Evolutionary conservation across 2,888 invertebrate genomes (phyloP), one percentile per base, ranked within the genome.

Genomic region (Villa cingulata): DNA sequence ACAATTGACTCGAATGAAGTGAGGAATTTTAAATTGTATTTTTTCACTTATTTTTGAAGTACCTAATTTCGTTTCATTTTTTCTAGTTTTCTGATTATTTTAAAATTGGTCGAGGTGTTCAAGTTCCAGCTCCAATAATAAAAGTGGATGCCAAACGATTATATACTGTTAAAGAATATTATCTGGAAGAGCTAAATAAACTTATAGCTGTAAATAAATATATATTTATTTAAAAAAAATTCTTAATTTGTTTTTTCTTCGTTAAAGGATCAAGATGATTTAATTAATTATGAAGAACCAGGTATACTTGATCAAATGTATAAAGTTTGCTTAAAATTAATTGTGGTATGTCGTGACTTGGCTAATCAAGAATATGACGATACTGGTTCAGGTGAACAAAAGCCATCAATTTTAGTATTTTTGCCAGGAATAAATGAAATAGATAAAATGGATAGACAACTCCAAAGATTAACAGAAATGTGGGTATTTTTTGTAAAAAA

Each of bases 361-460:
- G 75, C 74, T 53, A 48, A 49, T n/a, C 42, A 53, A 38, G 46
- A 45, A 37, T 62, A 63, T 46, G 55, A 65, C 55, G 66, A 60
- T 42, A 54, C 59, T 27, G 58, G 58, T 41, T 59, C 55, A 50
- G 70, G 38, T 15, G 49, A 52, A 0, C 45, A 53, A 66, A 70
- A 58, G 55, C 72, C 82, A 1, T 83, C 88, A 3, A 86, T 92
- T 18, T 73, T 96, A 1, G 78, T 94, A 46, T 96, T 96, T 66
- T 65, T 96, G 53, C 95, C 95, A 1, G 95, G 91, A 41, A 78
- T 89, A 45, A 71, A 77, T 57, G 91, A 92, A 72, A 91, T 91
- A 49, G 85, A 87, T 60, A 78, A 80, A 46, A 70, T 84, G 58
- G 76, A 76, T 59, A 71, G 64, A 39, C 55, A 62, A 5, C 56